A percentile compares a stretch with the other conserved stretches of the same genome.
These are phyloP conservation scores for Panthera leo DNA, from an alignment of 2,113 vertebrate genomes.

Conservation along the genomic window DNA sequence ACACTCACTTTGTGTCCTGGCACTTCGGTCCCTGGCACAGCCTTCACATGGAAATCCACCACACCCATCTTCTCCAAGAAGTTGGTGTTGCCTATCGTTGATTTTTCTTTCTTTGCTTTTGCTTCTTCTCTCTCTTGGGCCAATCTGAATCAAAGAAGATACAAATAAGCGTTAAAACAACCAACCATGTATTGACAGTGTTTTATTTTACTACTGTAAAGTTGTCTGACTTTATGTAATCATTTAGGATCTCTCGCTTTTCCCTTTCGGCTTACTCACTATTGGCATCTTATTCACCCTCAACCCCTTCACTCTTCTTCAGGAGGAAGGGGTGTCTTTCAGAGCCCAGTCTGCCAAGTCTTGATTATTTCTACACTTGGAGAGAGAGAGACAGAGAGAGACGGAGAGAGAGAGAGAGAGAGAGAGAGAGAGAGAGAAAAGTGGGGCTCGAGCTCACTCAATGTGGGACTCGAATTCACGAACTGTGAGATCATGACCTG, in stretches of 20 bases:
- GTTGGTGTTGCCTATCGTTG: conserved; percentile 67
- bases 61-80: conserved; percentile 86
- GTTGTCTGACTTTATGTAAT: not conserved
- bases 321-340: not conserved
- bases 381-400: too few relatives aligned
- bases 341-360: not conserved
- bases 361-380: not conserved
- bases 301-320: not conserved
- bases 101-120: conserved; percentile 78
- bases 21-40: conserved; percentile 96
- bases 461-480: too few relatives aligned
- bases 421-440: too few relatives aligned
- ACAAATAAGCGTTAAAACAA: conserved; percentile 1
- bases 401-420: too few relatives aligned
- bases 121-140: conserved; percentile 88
- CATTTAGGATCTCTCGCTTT: not conserved
- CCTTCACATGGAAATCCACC: conserved; percentile 93
- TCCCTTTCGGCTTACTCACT: not conserved
- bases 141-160: conserved; percentile 84
- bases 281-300: not conserved
- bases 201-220: not conserved
- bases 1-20: conserved; percentile 92
- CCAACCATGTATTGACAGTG: not conserved
- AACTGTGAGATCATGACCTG: too few relatives aligned
- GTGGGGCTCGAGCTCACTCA: too few relatives aligned